Conservation (phyloP, 2,797 vertebrate genomes). For the Falco concolor region DNA sequence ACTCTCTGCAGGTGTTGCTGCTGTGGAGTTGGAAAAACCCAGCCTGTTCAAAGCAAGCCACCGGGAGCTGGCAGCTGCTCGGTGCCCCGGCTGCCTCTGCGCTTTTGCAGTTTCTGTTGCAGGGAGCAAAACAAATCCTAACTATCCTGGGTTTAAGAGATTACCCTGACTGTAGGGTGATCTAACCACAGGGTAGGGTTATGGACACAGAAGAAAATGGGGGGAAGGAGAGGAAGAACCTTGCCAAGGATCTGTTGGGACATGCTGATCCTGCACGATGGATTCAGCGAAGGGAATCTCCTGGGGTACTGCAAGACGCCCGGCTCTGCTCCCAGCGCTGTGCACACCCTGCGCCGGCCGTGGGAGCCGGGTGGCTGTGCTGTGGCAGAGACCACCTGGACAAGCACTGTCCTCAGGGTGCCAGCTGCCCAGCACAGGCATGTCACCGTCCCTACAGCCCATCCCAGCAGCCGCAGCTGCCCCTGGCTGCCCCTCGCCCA, state of each 20-base stretch:
- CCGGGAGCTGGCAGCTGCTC: neutral
- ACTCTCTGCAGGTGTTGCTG: conserved; percentile 13
- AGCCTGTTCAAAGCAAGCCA: neutral
- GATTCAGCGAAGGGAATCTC: neutral
- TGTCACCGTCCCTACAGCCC: accelerated
- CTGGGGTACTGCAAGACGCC: accelerated
- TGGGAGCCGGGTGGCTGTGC: neutral
- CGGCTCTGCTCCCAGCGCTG: neutral
- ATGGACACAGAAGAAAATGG: neutral
- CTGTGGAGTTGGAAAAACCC: conserved; percentile 9
- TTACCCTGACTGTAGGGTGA: neutral
- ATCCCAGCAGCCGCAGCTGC: accelerated
- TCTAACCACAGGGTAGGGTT: neutral
- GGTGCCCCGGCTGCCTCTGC: accelerated
- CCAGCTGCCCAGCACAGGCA: neutral
- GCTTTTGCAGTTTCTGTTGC: neutral
- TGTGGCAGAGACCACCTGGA: neutral
- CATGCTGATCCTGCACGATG: accelerated
- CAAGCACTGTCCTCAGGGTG: neutral
- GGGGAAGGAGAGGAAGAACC: neutral
- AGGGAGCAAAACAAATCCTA: neutral
- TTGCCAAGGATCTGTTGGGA: neutral
- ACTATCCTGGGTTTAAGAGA: neutral
- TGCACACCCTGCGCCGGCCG: neutral
- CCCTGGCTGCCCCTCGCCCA: neutral